Conservation (phyloP, 2,797 vertebrate genomes). For the Alfaro cultratus region DNA sequence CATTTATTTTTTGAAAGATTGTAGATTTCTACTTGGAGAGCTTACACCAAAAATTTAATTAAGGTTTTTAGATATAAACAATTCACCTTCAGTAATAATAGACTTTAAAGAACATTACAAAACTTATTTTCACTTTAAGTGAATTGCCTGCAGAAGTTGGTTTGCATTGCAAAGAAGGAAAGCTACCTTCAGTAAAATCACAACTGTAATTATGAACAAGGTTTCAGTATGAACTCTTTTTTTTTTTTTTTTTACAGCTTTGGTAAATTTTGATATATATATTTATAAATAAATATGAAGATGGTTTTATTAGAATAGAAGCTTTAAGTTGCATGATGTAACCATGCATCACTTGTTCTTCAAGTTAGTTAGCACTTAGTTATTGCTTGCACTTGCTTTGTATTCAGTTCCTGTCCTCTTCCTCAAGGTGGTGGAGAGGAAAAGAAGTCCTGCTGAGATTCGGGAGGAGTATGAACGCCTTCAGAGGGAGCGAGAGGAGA, state of each 20-base stretch:
- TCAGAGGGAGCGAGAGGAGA: slow-evolving; percentile 93
- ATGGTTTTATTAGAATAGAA: background rate
- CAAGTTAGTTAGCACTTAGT: background rate
- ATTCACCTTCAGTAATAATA: background rate
- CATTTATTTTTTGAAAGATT: background rate
- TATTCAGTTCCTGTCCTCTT: slow-evolving; percentile 37
- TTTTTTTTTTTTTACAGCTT: background rate
- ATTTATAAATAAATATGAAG: background rate
- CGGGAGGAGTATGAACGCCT: slow-evolving; percentile 96
- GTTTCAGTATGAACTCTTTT: background rate
- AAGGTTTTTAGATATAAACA: background rate
- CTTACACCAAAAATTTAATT: background rate
- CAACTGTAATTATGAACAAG: background rate
- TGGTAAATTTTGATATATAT: background rate
- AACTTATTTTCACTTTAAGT: background rate
- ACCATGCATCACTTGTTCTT: background rate
- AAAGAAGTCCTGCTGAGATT: slow-evolving; percentile 93
- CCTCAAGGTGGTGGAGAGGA: slow-evolving; percentile 93
- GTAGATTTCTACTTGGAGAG: background rate
- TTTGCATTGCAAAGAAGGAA: background rate
- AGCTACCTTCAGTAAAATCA: background rate
- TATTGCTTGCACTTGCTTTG: background rate
- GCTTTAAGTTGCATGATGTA: background rate
- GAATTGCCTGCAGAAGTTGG: background rate
- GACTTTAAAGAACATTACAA: background rate